These are phyloP conservation scores for Azorinus chamasolen DNA, from an alignment of 2,888 invertebrate genomes.

Conservation along the genomic window DNA sequence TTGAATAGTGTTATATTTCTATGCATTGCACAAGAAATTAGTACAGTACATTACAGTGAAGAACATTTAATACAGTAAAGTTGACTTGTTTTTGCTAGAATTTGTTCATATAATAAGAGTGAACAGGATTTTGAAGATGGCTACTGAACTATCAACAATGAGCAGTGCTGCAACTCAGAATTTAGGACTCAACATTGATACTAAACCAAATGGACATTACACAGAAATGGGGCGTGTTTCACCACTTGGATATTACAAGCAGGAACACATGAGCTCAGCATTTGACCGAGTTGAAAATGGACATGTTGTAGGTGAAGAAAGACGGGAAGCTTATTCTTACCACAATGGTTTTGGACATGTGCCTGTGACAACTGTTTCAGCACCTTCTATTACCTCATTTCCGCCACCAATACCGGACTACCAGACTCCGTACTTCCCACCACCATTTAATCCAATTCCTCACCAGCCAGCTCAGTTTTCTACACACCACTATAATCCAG, in stretches of 20 bases:
- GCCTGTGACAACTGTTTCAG: constrained; percentile 21
- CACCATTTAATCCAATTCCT: constrained; percentile 61
- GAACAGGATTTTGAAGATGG: no score
- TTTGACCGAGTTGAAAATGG: constrained; percentile 59
- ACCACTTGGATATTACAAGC: constrained; percentile 43
- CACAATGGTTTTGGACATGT: constrained; percentile 27
- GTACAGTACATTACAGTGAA: no score
- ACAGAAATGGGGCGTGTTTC: constrained; percentile 47
- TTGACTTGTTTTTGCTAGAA: no score
- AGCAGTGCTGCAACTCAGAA: not conserved
- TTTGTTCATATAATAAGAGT: no score
- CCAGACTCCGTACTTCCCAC: constrained; percentile 69
- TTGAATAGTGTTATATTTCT: no score
- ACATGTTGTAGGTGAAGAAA: constrained; percentile 28
- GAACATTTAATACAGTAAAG: no score
- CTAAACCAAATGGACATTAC: constrained; percentile 35
- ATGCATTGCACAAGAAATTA: no score
- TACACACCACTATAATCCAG: constrained; percentile 44
- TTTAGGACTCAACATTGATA: not conserved
- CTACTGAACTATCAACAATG: constrained; percentile 35
- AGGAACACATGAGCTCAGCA: constrained; percentile 43
- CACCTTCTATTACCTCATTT: constrained; percentile 43
- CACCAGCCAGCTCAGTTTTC: constrained; percentile 61
- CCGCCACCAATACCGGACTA: constrained; percentile 56
- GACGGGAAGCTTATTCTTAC: constrained; percentile 38